phyloP scores from a whole-genome alignment of 2,888 invertebrate species.

The Callosobruchus maculatus region DNA sequence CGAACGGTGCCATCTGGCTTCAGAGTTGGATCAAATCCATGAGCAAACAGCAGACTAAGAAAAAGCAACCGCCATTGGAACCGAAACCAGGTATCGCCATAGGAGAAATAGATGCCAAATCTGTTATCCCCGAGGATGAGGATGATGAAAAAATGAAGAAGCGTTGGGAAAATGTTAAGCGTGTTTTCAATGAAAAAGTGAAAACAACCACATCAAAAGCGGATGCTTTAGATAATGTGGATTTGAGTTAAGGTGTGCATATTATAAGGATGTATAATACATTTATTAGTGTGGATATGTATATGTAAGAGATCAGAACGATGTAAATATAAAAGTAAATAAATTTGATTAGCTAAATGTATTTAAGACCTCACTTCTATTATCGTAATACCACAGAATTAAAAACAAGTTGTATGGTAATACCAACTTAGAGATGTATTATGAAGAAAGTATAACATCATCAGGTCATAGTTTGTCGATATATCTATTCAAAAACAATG shows the following conservation, averaged over 20 bases:
- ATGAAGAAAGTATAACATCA: too few species aligned
- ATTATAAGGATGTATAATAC: too few species aligned
- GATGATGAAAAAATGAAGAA: constrained; percentile 5
- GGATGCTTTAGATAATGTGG: constrained; percentile 35
- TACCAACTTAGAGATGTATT: too few species aligned
- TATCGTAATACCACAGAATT: too few species aligned
- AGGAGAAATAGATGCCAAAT: constrained; percentile 48
- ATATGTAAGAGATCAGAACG: too few species aligned
- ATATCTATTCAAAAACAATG: too few species aligned
- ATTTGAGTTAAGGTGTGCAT: constrained; percentile 16
- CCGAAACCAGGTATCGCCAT: constrained; percentile 39
- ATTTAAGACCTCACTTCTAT: too few species aligned
- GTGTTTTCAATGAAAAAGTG: constrained; percentile 13
- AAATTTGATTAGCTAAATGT: too few species aligned
- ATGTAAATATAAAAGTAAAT: too few species aligned
- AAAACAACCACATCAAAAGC: constrained; percentile 25
- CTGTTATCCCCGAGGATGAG: constrained; percentile 30
- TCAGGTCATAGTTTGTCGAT: too few species aligned
- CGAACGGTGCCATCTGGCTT: constrained; percentile 46
- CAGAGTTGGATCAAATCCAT: constrained; percentile 61
- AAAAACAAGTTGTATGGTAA: too few species aligned
- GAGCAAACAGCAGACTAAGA: constrained; percentile 23
- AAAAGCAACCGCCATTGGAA: constrained; percentile 6
- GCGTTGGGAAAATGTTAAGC: constrained; percentile 1
- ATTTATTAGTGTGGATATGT: too few species aligned